phyloP scores from a whole-genome alignment of 2,797 vertebrate genomes.

The Sarcoramphus papa region DNA sequence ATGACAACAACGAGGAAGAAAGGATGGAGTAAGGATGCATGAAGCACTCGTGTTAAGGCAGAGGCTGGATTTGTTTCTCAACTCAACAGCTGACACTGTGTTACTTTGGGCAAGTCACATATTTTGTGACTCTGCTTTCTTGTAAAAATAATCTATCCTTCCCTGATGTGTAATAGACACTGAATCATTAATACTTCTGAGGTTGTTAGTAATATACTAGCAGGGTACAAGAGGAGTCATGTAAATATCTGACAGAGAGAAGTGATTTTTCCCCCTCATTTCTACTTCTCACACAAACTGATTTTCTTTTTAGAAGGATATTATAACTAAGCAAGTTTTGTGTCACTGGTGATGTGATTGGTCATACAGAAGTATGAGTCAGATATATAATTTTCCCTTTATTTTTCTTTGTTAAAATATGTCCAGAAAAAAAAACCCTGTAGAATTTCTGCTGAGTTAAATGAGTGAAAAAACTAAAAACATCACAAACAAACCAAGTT shows the following conservation, averaged over 20 bases:
- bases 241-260: background rate
- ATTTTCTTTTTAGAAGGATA: background rate
- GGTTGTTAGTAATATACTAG: background rate
- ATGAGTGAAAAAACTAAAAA: background rate
- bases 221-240: background rate
- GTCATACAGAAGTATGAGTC: background rate
- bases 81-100: background rate
- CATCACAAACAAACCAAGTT: background rate
- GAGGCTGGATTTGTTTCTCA: background rate
- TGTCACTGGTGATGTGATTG: background rate
- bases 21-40: background rate
- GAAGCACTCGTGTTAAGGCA: background rate
- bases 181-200: background rate
- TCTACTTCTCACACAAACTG: background rate
- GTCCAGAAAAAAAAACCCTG: background rate
- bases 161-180: background rate
- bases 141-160: background rate
- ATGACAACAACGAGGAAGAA: background rate
- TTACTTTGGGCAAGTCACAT: background rate
- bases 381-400: background rate
- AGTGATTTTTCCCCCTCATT: background rate
- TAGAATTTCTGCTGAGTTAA: background rate
- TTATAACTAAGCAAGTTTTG: background rate
- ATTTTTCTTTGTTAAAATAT: background rate
- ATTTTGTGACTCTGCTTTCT: background rate